Evolutionary conservation across 1,140 invertebrate genomes (phyloP).

Genomic region (Drosophila lacertosa): DNA sequence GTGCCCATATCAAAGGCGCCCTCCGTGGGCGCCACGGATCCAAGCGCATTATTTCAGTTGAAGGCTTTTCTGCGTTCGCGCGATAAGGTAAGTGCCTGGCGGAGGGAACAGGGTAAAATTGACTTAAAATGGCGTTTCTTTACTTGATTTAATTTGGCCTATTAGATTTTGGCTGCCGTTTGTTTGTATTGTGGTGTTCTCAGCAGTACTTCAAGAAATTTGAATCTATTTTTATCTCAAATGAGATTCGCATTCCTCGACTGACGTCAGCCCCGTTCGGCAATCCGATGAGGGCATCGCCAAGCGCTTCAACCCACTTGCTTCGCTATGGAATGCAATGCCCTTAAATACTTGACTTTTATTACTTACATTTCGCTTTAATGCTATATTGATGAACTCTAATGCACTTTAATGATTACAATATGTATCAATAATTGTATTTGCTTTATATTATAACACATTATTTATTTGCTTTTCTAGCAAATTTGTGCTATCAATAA

Average conservation of each 20-base stretch:
- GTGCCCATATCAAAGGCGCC: constrained; percentile 98
- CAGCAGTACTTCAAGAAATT: neutral
- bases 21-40: constrained; percentile 96
- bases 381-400: too few relatives aligned
- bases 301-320: neutral
- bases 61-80: constrained; percentile 89
- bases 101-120: too few relatives aligned
- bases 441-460: too few relatives aligned
- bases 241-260: constrained; percentile 1
- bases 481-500: too few relatives aligned
- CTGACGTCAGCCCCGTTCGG: constrained; percentile 11
- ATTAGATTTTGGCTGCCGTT: neutral
- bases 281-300: neutral
- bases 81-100: constrained; percentile 84
- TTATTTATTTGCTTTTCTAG: too few relatives aligned
- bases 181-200: neutral
- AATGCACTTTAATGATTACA: too few relatives aligned
- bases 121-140: too few relatives aligned
- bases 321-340: neutral
- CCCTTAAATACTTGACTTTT: neutral
- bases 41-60: constrained; percentile 97
- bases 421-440: too few relatives aligned
- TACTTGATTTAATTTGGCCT: neutral
- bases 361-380: too few relatives aligned
- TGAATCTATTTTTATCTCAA: constrained; percentile 28